Percentiles rank a stretch among this genome's conserved stretches.
Evolutionary conservation across 2,797 vertebrate species (phyloP).

Genomic region (Molossus alvarezi): DNA sequence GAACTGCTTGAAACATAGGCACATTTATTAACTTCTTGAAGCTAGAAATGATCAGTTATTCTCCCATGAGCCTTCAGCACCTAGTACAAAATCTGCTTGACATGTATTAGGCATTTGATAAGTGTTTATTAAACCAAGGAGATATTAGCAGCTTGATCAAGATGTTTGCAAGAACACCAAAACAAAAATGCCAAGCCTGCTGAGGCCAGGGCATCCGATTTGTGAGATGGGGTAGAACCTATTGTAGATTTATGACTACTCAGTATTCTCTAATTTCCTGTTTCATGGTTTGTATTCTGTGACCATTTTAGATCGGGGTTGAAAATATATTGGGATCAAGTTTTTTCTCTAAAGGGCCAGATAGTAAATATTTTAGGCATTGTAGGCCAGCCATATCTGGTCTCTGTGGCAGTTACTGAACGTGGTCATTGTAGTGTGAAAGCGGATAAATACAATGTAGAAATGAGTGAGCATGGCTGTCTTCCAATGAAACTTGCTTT

Average conservation of each 20-base stretch:
- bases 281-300: constrained; percentile 63
- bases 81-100: not conserved
- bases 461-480: constrained; percentile 30
- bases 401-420: not conserved
- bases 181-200: not conserved
- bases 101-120: constrained; percentile 7
- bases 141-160: not conserved
- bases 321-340: not conserved
- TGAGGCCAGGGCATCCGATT: not conserved
- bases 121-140: constrained; percentile 1
- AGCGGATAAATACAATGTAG: not conserved
- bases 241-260: constrained; percentile 21
- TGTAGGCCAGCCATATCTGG: not conserved
- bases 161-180: not conserved
- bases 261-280: constrained; percentile 28
- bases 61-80: not conserved
- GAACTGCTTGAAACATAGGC: not conserved
- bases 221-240: constrained; percentile 23
- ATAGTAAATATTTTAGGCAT: constrained; percentile 55
- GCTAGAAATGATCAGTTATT: not conserved
- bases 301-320: constrained; percentile 53
- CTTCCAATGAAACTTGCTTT: constrained; percentile 36
- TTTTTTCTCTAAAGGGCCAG: constrained; percentile 13
- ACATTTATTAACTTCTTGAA: not conserved
- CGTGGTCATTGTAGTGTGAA: not conserved